A percentile compares a stretch with the other conserved stretches of the same genome.
These are phyloP conservation scores for Xenopus petersii DNA, from an alignment of 2,797 vertebrate species.

Conservation along the genomic window DNA sequence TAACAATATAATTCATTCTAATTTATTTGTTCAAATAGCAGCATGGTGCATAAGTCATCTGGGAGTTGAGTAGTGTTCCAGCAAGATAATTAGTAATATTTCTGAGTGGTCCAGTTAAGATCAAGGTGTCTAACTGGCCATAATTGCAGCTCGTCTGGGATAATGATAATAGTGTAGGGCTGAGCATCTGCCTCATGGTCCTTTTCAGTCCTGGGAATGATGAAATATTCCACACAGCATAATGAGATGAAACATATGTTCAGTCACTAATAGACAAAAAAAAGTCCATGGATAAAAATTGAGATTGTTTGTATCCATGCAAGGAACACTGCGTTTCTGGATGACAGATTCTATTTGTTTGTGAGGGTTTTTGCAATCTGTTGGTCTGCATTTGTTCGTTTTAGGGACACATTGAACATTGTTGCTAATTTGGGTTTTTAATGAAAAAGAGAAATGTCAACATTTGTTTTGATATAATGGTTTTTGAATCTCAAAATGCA, in stretches of 20 bases:
- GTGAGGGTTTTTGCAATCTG: neutral
- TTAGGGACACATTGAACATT: neutral
- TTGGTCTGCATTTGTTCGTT: neutral
- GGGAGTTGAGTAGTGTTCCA: neutral
- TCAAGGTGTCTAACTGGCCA: conserved; percentile 25
- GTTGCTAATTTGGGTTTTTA: conserved; percentile 1
- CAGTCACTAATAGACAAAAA: conserved; percentile 8
- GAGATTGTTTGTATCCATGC: neutral
- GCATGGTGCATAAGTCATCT: neutral
- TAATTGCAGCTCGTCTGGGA: conserved; percentile 26
- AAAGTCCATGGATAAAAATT: neutral
- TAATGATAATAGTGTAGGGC: conserved; percentile 21
- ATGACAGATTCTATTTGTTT: conserved; percentile 4
- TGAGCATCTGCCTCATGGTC: conserved; percentile 19
- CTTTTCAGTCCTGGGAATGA: conserved; percentile 14
- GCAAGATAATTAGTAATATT: conserved; percentile 1
- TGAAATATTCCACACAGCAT: conserved; percentile 11
- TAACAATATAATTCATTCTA: neutral
- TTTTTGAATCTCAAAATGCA: too few species aligned
- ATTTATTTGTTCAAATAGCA: neutral
- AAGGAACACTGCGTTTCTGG: neutral
- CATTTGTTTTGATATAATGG: too few species aligned
- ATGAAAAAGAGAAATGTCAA: neutral
- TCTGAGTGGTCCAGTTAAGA: conserved; percentile 10
- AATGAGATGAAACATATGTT: conserved; percentile 20